Evolutionary conservation across 2,113 vertebrate genomes (phyloP).

Genomic region (Aythya baeri): DNA sequence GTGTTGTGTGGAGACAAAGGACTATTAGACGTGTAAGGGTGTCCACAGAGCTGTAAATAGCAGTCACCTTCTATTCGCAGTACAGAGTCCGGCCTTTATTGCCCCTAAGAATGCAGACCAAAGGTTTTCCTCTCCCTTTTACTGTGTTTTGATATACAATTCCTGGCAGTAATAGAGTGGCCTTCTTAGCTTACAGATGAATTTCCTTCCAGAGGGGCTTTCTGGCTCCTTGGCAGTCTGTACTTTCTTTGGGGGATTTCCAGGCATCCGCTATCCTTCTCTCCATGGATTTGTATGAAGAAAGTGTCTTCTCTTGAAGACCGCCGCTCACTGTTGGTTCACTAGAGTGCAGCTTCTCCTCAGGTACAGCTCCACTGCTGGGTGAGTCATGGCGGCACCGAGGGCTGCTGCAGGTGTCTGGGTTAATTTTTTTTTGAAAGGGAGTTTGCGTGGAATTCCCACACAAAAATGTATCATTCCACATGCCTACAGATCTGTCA

Average conservation of each 20-base stretch:
- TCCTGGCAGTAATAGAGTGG: neutral
- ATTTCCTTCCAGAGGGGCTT: neutral
- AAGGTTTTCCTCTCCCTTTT: neutral
- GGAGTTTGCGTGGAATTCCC: neutral
- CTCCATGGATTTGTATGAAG: neutral
- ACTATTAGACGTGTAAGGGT: neutral
- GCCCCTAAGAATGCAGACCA: neutral
- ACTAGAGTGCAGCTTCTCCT: neutral
- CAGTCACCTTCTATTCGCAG: neutral
- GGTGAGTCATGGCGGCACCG: neutral
- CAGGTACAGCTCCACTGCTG: neutral
- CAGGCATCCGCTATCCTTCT: neutral
- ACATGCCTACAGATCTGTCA: neutral
- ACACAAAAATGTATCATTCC: neutral
- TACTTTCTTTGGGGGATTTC: neutral
- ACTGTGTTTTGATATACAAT: fast-evolving
- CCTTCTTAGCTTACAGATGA: neutral
- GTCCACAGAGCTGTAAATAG: neutral
- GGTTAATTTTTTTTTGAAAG: neutral
- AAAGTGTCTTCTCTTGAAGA: neutral
- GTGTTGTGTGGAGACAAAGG: neutral
- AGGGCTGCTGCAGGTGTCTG: neutral
- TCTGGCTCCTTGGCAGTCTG: neutral
- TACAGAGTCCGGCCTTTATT: conserved; percentile 59
- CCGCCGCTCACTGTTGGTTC: fast-evolving